Evolutionary conservation across 2,797 vertebrate species (phyloP), one percentile per base, ranked within the genome.

Genomic region (Diplodus sargus): DNA sequence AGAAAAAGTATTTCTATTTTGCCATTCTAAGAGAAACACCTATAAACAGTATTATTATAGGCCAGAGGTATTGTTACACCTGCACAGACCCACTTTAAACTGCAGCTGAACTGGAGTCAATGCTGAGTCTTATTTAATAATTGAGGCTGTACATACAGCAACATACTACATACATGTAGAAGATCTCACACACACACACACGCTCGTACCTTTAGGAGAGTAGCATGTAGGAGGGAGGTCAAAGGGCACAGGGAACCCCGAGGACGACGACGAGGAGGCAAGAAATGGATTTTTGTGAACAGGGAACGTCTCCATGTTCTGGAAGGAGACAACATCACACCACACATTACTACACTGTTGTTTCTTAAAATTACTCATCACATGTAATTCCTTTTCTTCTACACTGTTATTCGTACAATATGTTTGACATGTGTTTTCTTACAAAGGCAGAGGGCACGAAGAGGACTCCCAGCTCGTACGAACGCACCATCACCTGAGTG

Each of bases 391-490:
- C 30, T 16, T 54, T 25, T 15, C 18, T 53, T 48, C 11, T 11
- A 23, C 18, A 23, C 12, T 5, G 4, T 8, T 2, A 47, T 25
- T 34, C 14, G 43, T 6, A 8, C 4, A 39, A 7, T 12, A n/a
- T n/a, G 15, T 53, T 39, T 48, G 45, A 15, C 28, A 22, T 52
- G 72, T 51, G 74, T 65, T 48, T 15, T 96, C 98, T 99, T 95
- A 99, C 98, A 79, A 97, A 99, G 0, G 96, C 96, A 0, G 97
- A 95, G 0, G 98, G 98, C 70, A 99, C 85, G 89, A 95, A 99
- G 56, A 99, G 96, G 80, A 99, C 97, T 62, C 98, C 98, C 6
- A 99, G 95, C 91, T 99, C 98, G 0, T 99, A 99, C 0, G 98
- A 99, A 2, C 98, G 98, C 56, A 99, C 96, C 97, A 99, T 99